Base-by-base conservation (phyloP, 2,113 vertebrate genomes). In the Xiphias gladius region DNA sequence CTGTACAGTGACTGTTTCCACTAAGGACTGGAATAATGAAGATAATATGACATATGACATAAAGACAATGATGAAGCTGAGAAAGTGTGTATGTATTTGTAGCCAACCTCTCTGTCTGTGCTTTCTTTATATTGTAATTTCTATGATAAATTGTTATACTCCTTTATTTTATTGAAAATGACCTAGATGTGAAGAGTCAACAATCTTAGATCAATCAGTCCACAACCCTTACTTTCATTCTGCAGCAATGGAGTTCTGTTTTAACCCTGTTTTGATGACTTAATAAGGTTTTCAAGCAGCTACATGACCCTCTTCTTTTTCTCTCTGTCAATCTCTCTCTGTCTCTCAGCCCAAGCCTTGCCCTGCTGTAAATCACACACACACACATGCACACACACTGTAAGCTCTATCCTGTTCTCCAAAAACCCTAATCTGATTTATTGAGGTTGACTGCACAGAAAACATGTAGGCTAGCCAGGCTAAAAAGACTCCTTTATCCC, bases 371-470 rank as follows among this genome's bases (percentile, higher is more conserved):
- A 82, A 43, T 65, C 73, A 61, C 7, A 70, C 79, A 76, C 32
- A 75, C 65, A 66, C 65, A 67, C 52, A 54, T 39, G 57, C 35
- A 67, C 69, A 59, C 30, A 62, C 24, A 30, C 64, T 68, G 11
- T 48, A 55, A 86, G 28, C 52, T 58, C 76, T 55, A 75, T 63
- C 69, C 58, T 71, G 43, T 70, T 88, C 73, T 77, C 80, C 77
- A 87, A 86, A 83, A 80, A 80, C 39, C 88, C 58, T 84, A 89
- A 91, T 91, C 77, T 88, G 86, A 93, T 92, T 89, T 88, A 88
- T 81, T 80, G 80, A 72, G 86, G 76, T 77, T 89, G 84, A 90
- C 89, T 89, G 86, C 77, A 89, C 84, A 80, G 84, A 85, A 75
- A 82, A 86, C 80, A 86, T 81, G 75, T 70, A 73, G 32, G 76